Evolutionary conservation across 2,888 invertebrate species (phyloP).

Genomic region (Pharmacophagus antenor): DNA sequence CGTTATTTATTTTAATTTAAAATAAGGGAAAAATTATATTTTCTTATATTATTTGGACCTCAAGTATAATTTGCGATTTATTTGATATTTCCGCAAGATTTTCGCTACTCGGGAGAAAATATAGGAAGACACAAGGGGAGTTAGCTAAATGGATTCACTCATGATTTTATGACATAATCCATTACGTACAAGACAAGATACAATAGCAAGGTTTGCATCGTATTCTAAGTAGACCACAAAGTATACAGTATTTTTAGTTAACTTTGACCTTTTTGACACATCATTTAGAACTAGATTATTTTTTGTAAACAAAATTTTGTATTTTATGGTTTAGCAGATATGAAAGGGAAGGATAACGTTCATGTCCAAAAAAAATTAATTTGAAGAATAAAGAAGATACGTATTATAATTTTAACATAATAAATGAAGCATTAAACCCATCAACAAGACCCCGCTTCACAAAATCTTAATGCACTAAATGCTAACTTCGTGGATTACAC

Average conservation of each 20-base stretch:
- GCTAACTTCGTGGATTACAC: no score
- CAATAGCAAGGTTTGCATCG: not conserved
- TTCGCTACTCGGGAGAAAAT: not conserved
- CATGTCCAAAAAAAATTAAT: no score
- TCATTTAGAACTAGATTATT: no score
- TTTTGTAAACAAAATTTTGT: not conserved
- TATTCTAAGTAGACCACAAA: not conserved
- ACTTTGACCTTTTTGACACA: no score
- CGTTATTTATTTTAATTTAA: not conserved
- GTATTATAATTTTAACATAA: no score
- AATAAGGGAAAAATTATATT: not conserved
- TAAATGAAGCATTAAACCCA: no score
- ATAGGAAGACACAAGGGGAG: conserved; percentile 14
- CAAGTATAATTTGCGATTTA: conserved; percentile 24
- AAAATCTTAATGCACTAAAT: no score
- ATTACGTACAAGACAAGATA: conserved; percentile 3
- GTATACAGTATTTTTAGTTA: not conserved
- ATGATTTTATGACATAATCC: conserved; percentile 17
- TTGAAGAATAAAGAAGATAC: no score
- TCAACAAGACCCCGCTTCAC: no score
- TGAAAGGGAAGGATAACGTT: no score
- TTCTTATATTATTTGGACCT: not conserved
- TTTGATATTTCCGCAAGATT: conserved; percentile 13
- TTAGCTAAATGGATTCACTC: conserved; percentile 23
- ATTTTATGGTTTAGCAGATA: no score